Conservation (phyloP, 2,797 vertebrate species). For the Pseudochirops corinnae region DNA sequence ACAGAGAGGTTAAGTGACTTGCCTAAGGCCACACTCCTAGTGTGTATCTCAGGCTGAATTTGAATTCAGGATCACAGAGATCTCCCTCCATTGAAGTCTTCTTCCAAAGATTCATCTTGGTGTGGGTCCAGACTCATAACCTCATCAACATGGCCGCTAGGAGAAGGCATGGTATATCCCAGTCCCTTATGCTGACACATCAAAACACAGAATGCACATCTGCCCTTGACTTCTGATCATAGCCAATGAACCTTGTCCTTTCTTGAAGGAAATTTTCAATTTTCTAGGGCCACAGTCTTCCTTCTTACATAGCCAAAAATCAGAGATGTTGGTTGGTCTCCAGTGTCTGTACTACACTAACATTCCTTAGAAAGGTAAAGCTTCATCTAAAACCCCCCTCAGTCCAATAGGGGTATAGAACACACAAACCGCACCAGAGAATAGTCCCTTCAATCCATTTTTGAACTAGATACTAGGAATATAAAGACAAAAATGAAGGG, state of each 20-base stretch:
- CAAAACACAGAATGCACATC: not conserved
- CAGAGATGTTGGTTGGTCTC: not conserved
- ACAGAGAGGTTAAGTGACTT: not conserved
- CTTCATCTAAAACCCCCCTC: not conserved
- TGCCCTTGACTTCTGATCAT: not conserved
- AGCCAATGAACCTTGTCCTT: not conserved
- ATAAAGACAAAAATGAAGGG: not conserved
- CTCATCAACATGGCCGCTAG: not conserved
- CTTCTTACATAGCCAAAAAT: not conserved
- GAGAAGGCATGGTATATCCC: too few relatives aligned
- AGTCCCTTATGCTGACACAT: not conserved
- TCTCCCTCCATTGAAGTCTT: not conserved
- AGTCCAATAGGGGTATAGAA: not conserved
- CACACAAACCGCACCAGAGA: not conserved
- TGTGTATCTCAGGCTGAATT: not conserved
- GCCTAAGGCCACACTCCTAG: not conserved
- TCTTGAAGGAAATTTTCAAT: not conserved
- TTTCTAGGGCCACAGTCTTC: not conserved
- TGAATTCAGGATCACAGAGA: not conserved
- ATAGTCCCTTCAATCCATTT: not conserved
- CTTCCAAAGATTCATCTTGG: not conserved
- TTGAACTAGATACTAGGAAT: not conserved
- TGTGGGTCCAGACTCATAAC: not conserved
- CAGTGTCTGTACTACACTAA: not conserved
- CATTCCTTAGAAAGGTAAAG: not conserved